Evolutionary conservation across 2,797 vertebrate species (phyloP).

Genomic region (Lutjanus argentimaculatus): DNA sequence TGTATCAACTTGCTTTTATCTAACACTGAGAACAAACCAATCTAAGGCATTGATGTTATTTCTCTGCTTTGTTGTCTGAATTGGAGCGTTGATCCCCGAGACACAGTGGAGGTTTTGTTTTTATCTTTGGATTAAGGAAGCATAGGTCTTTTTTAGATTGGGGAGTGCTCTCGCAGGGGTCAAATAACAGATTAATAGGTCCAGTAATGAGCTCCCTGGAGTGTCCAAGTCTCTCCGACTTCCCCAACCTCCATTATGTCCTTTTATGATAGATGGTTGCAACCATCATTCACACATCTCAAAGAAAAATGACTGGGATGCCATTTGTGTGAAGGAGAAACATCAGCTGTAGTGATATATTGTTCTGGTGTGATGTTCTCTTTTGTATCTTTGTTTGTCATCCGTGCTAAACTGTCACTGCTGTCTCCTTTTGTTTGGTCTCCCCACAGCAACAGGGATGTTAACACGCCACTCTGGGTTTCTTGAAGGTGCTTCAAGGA

Average conservation of each 20-base stretch:
- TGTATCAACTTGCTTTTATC: slow-evolving; percentile 74
- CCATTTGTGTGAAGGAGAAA: slow-evolving; percentile 85
- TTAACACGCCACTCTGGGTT: slow-evolving; percentile 65
- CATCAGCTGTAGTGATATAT: slow-evolving; percentile 82
- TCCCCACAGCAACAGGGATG: slow-evolving; percentile 61
- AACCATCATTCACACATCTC: slow-evolving; percentile 86
- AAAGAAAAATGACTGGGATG: slow-evolving; percentile 82
- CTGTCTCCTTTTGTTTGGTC: slow-evolving; percentile 77
- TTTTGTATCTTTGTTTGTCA: slow-evolving; percentile 83
- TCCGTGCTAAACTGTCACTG: slow-evolving; percentile 78
- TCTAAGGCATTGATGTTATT: slow-evolving; percentile 73
- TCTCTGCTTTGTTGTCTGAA: slow-evolving; percentile 80
- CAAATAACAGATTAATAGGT: slow-evolving; percentile 90
- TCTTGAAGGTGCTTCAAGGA: slow-evolving; percentile 72
- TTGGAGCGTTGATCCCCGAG: slow-evolving; percentile 74
- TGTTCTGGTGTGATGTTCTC: slow-evolving; percentile 75
- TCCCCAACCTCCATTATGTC: slow-evolving; percentile 78
- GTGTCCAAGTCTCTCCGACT: slow-evolving; percentile 80
- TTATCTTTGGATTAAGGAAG: slow-evolving; percentile 83
- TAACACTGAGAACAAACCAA: slow-evolving; percentile 76
- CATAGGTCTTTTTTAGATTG: slow-evolving; percentile 82
- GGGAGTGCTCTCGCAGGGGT: slow-evolving; percentile 84
- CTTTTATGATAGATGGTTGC: slow-evolving; percentile 83
- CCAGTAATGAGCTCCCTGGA: slow-evolving; percentile 89
- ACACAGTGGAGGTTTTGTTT: slow-evolving; percentile 80